Percentiles rank a stretch among this genome's conserved stretches.
phyloP scores from a whole-genome alignment of 1,140 invertebrate genomes.

The Macrobrachium nipponense region DNA sequence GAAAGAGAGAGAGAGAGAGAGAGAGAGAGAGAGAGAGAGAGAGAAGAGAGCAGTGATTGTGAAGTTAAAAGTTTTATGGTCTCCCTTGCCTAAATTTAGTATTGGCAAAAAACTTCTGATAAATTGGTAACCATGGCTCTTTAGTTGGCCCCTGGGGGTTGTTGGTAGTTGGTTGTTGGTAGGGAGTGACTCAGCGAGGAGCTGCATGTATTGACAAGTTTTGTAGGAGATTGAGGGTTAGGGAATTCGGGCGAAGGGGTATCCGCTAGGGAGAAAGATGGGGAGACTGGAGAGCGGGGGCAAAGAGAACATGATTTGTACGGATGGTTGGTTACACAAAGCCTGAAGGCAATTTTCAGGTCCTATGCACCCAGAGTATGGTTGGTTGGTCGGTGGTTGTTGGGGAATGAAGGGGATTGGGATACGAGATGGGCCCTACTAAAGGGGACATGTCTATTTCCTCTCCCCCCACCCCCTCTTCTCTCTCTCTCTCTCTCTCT shows the following conservation, averaged over 20 bases:
- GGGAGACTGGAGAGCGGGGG: neutral
- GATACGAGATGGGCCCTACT: neutral
- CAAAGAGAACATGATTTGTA: conserved; percentile 7
- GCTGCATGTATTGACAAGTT: neutral
- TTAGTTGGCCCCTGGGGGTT: no score
- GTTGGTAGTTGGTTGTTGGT: neutral
- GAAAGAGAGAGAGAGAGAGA: conserved; percentile 38
- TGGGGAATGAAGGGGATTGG: neutral
- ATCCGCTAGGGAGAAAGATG: neutral
- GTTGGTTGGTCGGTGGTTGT: neutral
- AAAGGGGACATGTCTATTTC: no score
- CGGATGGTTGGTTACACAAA: conserved; percentile 5
- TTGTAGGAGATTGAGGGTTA: neutral
- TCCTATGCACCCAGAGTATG: conserved; percentile 8
- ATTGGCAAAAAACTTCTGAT: no score
- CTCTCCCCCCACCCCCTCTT: neutral
- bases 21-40: conserved; percentile 34
- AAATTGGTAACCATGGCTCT: no score
- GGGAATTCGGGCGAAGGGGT: neutral
- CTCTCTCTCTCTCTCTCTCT: conserved; percentile 1
- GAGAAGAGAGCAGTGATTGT: neutral
- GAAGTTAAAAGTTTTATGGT: neutral
- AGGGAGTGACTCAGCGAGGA: neutral
- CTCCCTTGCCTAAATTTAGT: no score
- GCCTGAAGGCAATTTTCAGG: conserved; percentile 15